Evolutionary conservation across 37 sponge, comb jelly and placozoan genomes (phyloP), one percentile per base, ranked within the genome.

Genomic region (Agelas oroides): DNA sequence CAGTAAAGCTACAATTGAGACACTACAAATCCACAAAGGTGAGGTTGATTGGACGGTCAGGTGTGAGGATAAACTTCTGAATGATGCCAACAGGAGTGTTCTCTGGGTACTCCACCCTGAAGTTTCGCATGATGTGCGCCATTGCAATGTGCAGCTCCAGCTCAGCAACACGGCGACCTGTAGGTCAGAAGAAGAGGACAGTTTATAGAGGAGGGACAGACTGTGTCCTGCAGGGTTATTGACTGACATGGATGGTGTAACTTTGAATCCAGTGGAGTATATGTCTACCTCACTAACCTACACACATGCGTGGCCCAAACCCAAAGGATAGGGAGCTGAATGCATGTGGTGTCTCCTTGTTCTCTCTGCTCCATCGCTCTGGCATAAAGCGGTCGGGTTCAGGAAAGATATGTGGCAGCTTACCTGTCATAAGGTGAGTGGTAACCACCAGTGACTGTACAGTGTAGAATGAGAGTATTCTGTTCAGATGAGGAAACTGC

Each of bases 261-360:
- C n/a, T n/a, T n/a, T n/a, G 46, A 3, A 3, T 8, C 8, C 46
- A 3, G 3, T 46, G 8, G 46, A 46, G 8, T 46, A 46, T n/a
- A n/a, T n/a, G n/a, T n/a, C n/a, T n/a, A n/a, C n/a, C 46, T 46
- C 3, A 52, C 89, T 78, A 71, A 73, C 89, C 89, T 55, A 89
- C 70, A 61, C 89, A 89, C 84, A 83, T 89, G 14, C 89, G 33
- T 23, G 84, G 52, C 5, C 89, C 89, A 83, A 77, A 83, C 1
- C 89, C 89, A 89, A 89, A 89, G 21, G 89, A 84, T 6, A 89
- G 53, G 46, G 77, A 61, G 17, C 79, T 71, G 70, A 89, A 89
- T 57, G 68, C 46, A 23, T 64, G 40, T 28, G 25, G 24, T 0
- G 59, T 28, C 20, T 20, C 62, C 35, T 75, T 76, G 30, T 89